Evolutionary conservation across 2,113 vertebrate genomes (phyloP).

Genomic region (Etia nguti): DNA sequence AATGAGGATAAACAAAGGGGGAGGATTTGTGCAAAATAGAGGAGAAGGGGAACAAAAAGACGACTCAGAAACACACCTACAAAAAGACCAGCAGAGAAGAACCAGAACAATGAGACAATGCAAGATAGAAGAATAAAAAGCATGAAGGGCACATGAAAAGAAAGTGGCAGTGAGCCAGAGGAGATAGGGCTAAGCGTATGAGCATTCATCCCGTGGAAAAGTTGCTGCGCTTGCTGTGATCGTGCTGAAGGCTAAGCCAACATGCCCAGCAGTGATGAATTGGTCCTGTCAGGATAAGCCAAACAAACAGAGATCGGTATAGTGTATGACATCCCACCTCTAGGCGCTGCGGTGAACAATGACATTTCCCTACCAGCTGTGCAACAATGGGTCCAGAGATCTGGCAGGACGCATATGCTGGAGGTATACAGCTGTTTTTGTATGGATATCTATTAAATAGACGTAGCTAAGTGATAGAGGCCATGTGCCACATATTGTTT

Average conservation of each 20-base stretch:
- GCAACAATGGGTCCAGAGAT: constrained; percentile 1
- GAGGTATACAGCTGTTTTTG: constrained; percentile 3
- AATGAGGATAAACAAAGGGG: neutral
- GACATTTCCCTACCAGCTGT: constrained; percentile 18
- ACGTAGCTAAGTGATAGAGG: neutral
- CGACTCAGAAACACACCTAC: neutral
- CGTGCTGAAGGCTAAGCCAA: constrained; percentile 41
- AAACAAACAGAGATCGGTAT: constrained; percentile 55
- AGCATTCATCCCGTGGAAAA: constrained; percentile 19
- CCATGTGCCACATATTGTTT: neutral
- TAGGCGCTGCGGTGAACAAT: constrained; percentile 34
- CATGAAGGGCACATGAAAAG: constrained; percentile 16
- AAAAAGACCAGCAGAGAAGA: neutral
- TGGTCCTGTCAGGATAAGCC: constrained; percentile 54
- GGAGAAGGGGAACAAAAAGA: neutral
- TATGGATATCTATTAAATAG: neutral
- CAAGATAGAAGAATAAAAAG: neutral
- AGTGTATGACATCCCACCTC: constrained; percentile 43
- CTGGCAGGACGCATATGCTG: constrained; percentile 34
- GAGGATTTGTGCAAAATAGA: neutral
- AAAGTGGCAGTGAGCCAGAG: constrained; percentile 16
- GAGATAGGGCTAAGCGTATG: neutral
- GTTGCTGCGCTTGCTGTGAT: constrained; percentile 31
- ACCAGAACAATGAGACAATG: neutral
- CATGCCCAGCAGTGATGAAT: constrained; percentile 56